These are phyloP conservation scores for Anastrepha ludens DNA, from an alignment of 1,140 invertebrate species.

Conservation along the genomic window DNA sequence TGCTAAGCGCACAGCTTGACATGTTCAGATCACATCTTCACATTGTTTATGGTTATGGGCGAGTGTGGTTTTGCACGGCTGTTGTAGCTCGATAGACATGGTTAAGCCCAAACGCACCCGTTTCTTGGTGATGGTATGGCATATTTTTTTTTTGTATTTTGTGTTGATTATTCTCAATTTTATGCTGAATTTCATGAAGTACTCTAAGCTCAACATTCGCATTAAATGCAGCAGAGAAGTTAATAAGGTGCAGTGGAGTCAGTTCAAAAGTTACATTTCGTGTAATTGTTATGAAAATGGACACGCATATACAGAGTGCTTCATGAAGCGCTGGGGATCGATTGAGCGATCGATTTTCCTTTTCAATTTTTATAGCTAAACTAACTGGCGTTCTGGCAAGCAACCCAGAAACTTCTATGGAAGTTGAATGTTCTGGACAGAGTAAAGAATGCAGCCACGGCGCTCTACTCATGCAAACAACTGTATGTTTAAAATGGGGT, in stretches of 20 bases:
- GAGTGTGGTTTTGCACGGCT: background rate
- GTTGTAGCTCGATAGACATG: background rate
- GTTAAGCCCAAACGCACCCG: background rate
- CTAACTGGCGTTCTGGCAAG: no score
- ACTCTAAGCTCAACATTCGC: background rate
- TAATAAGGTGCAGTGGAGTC: background rate
- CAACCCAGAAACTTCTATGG: no score
- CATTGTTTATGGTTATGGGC: constrained; percentile 50
- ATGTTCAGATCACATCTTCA: constrained; percentile 51
- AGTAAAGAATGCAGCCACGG: no score
- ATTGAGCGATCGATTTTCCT: no score
- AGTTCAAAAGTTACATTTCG: background rate
- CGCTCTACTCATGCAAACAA: no score
- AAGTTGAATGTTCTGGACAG: no score
- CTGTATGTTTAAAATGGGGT: no score
- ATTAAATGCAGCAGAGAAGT: background rate
- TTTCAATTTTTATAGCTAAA: no score
- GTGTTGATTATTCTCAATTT: no score
- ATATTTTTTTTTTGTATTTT: background rate
- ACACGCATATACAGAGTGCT: no score
- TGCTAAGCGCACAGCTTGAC: constrained; percentile 28
- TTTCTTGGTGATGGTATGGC: background rate
- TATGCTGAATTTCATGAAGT: background rate
- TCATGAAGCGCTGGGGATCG: no score
- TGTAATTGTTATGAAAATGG: no score